Conservation (phyloP, 2,113 vertebrate species). For the Murina feae region DNA sequence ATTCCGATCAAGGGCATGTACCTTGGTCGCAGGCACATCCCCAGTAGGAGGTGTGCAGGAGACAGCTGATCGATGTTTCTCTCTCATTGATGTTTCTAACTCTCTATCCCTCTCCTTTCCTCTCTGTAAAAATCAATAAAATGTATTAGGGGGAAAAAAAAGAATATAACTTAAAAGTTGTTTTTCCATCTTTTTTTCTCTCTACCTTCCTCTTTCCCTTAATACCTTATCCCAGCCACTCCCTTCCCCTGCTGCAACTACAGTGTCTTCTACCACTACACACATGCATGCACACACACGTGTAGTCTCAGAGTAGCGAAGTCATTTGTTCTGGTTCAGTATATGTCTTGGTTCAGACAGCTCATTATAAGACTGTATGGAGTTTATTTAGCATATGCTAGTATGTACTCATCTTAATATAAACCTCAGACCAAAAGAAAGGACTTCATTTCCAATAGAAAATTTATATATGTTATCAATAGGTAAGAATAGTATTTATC, state of each 20-base stretch:
- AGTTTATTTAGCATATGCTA: not conserved
- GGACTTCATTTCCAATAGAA: not conserved
- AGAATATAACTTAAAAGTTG: not conserved
- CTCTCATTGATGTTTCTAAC: too few species aligned
- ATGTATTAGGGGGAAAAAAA: too few species aligned
- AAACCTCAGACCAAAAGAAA: not conserved
- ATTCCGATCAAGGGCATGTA: too few species aligned
- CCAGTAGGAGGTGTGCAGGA: too few species aligned
- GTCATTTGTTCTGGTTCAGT: not conserved
- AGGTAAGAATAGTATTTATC: not conserved
- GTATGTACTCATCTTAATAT: not conserved
- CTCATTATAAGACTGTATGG: not conserved
- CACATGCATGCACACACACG: not conserved
- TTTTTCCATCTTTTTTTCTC: constrained; percentile 12
- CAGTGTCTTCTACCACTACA: not conserved
- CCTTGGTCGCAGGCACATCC: too few species aligned
- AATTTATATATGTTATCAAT: not conserved
- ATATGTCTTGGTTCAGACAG: not conserved
- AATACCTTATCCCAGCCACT: not conserved
- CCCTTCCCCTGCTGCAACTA: not conserved
- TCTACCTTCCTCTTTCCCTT: not conserved
- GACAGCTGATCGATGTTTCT: too few species aligned
- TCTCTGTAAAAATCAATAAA: too few species aligned
- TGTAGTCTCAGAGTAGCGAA: not conserved
- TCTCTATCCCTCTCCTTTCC: too few species aligned